These are phyloP conservation scores for Drosophila greeni DNA, from an alignment of 2,888 invertebrate genomes.

Conservation along the genomic window DNA sequence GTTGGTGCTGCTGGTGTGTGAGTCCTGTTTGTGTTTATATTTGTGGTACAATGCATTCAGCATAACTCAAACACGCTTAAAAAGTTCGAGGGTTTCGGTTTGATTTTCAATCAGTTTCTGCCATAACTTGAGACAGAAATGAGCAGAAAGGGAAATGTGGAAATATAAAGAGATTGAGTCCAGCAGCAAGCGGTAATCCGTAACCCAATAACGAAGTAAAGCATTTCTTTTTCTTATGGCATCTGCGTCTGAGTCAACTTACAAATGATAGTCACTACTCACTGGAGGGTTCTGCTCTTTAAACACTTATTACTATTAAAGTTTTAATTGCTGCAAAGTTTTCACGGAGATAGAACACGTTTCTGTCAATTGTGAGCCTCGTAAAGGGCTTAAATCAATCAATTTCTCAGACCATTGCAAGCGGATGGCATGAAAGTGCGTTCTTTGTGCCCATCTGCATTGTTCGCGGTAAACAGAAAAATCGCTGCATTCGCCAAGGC, in stretches of 20 bases:
- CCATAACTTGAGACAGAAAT: constrained; percentile 6
- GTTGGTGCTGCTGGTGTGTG: constrained; percentile 13
- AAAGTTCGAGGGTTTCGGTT: constrained; percentile 65
- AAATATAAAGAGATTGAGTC: constrained; percentile 2
- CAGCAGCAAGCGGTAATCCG: constrained; percentile 41
- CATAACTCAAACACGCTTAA: constrained; percentile 69
- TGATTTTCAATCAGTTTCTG: constrained; percentile 66
- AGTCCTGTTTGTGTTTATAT: constrained; percentile 53
- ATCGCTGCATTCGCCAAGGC: constrained; percentile 52
- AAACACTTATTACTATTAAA: neutral
- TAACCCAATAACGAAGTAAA: constrained; percentile 21
- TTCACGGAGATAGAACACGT: accelerated
- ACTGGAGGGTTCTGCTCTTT: neutral
- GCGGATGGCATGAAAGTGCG: constrained; percentile 28
- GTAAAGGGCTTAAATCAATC: constrained; percentile 14
- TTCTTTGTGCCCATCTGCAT: constrained; percentile 23
- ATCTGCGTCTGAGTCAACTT: neutral
- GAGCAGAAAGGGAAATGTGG: neutral
- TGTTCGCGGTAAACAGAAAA: constrained; percentile 44
- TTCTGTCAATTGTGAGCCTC: neutral
- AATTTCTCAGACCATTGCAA: constrained; percentile 18
- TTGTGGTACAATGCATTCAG: constrained; percentile 69
- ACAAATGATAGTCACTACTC: neutral
- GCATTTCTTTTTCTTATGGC: constrained; percentile 1
- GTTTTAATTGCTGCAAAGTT: neutral